Conservation (phyloP, 2,113 vertebrate species). For the Crotalus helleri region DNA sequence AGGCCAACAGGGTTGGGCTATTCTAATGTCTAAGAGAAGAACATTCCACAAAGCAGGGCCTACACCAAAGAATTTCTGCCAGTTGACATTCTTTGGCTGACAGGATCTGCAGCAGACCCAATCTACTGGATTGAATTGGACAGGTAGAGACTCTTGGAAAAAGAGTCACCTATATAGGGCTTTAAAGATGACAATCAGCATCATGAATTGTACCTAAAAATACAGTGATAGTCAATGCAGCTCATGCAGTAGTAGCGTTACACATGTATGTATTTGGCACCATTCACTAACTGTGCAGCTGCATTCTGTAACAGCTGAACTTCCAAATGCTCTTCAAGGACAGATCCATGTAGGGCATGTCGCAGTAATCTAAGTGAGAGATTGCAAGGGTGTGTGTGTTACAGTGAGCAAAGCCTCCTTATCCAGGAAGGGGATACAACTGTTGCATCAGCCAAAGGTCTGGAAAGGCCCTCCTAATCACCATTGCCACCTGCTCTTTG, state of each 20-base stretch:
- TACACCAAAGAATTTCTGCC: neutral
- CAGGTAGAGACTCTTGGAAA: neutral
- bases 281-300: neutral
- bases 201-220: neutral
- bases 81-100: neutral
- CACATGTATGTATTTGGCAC: neutral
- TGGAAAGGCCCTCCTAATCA: neutral
- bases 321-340: neutral
- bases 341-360: neutral
- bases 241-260: neutral
- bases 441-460: neutral
- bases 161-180: neutral
- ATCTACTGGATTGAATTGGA: neutral
- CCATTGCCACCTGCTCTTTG: neutral
- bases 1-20: neutral
- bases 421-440: neutral
- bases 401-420: neutral
- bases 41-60: neutral
- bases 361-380: neutral
- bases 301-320: neutral
- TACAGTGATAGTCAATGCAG: neutral
- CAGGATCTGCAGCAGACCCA: neutral
- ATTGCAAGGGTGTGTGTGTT: neutral
- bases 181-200: neutral
- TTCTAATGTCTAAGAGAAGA: neutral